Conservation (phyloP, 2,888 invertebrate species). For the Amphipyra tragopoginis region DNA sequence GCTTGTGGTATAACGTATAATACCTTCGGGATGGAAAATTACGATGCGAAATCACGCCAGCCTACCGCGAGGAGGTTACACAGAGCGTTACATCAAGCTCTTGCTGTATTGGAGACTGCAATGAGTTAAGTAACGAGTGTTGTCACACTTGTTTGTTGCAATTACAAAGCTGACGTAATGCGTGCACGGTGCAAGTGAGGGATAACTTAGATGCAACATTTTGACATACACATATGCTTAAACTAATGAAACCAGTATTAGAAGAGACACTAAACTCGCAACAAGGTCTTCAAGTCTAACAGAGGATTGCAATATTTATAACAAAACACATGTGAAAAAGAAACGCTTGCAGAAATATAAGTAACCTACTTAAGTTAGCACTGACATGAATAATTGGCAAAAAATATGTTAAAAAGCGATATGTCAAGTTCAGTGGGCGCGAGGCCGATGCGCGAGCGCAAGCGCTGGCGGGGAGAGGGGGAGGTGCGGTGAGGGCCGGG, state of each 20-base stretch:
- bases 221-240: conserved; percentile 20
- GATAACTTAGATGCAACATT: conserved; percentile 44
- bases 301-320: conserved; percentile 30
- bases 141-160: conserved; percentile 85
- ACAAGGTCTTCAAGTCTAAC: conserved; percentile 32
- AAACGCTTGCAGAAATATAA: conserved; percentile 45
- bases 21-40: conserved; percentile 73
- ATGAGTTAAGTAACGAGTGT: conserved; percentile 84
- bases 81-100: conserved; percentile 79
- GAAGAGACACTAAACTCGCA: conserved; percentile 25
- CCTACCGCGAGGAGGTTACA: conserved; percentile 67
- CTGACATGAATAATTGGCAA: conserved; percentile 76
- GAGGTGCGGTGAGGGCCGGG: conserved; percentile 57
- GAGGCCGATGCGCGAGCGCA: conserved; percentile 79
- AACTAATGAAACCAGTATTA: conserved; percentile 25
- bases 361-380: conserved; percentile 62
- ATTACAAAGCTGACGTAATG: conserved; percentile 80
- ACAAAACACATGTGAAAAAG: conserved; percentile 44
- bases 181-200: conserved; percentile 60
- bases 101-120: conserved; percentile 76
- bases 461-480: conserved; percentile 44
- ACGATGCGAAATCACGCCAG: conserved; percentile 71
- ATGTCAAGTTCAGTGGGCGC: conserved; percentile 87
- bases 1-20: conserved; percentile 69
- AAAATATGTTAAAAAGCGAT: conserved; percentile 81